A percentile compares a stretch with the other conserved stretches of the same genome.
These are phyloP conservation scores for Pharmacophagus antenor DNA, from an alignment of 2,888 invertebrate genomes.

Conservation along the genomic window DNA sequence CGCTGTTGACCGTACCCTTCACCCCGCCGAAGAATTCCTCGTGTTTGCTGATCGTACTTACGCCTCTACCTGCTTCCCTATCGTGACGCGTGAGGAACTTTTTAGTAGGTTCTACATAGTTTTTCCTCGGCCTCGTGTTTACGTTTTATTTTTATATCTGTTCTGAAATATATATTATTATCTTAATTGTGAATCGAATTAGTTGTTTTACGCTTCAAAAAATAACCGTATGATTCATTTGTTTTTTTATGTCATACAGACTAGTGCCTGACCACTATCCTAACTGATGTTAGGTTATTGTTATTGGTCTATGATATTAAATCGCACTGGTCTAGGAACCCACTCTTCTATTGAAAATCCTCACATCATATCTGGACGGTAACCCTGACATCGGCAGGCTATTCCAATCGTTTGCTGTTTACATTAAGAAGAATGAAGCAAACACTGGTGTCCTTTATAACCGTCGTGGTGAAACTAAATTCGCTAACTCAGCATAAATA, in stretches of 20 bases:
- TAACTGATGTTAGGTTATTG: no score
- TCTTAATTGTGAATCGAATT: slow-evolving; percentile 27
- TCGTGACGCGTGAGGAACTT: slow-evolving; percentile 27
- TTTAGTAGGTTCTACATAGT: slow-evolving; percentile 23
- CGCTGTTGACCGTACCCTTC: slow-evolving; percentile 61
- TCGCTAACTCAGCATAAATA: no score
- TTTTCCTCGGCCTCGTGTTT: slow-evolving; percentile 20
- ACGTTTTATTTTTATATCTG: slow-evolving; percentile 23
- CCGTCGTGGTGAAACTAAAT: no score
- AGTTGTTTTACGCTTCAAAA: slow-evolving; percentile 20
- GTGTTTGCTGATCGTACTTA: slow-evolving; percentile 57
- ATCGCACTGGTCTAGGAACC: no score
- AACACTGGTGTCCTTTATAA: no score
- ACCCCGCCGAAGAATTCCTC: slow-evolving; percentile 59
- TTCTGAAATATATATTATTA: slow-evolving; percentile 25
- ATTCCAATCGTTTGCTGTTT: no score
- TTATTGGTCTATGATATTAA: no score
- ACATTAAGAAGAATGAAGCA: no score
- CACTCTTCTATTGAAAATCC: no score
- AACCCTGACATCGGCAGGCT: no score
- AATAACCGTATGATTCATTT: slow-evolving; percentile 10
- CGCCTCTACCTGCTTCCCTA: slow-evolving; percentile 50
- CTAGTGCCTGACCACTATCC: no score
- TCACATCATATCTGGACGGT: no score
- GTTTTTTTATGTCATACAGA: slow-evolving; percentile 2